Conservation (phyloP, 2,113 vertebrate species). For the Anser cygnoides region DNA sequence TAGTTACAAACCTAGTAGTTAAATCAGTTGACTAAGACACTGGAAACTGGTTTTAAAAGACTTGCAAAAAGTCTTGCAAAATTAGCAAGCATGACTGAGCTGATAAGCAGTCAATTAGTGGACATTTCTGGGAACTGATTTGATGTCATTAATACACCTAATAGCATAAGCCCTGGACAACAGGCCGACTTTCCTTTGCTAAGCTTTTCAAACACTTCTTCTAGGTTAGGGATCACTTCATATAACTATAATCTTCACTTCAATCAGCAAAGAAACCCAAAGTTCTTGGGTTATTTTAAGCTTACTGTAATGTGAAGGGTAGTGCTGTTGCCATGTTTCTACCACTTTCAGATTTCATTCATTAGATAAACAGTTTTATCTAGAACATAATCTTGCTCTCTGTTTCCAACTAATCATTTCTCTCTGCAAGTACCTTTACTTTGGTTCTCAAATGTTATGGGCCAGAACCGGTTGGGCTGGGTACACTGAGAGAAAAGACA, state of each 20-base stretch:
- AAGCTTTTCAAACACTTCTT: neutral
- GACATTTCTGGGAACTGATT: neutral
- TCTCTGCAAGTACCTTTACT: neutral
- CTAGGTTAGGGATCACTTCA: neutral
- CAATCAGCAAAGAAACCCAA: neutral
- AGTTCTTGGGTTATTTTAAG: neutral
- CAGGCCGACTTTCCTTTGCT: neutral
- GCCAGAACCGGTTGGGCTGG: neutral
- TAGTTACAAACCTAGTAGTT: constrained; percentile 35
- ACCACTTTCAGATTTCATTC: neutral
- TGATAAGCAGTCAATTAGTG: neutral
- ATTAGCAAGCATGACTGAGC: neutral
- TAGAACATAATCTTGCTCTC: neutral
- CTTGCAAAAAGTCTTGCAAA: neutral
- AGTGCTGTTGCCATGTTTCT: neutral
- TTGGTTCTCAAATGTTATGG: neutral
- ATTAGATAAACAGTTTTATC: neutral
- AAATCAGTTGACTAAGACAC: constrained; percentile 3
- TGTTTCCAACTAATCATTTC: neutral
- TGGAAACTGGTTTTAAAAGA: neutral
- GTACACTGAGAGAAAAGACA: neutral
- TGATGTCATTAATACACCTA: neutral
- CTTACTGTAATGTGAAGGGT: neutral
- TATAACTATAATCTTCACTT: neutral
- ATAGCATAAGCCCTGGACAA: neutral